phyloP scores from a whole-genome alignment of 2,888 invertebrate genomes.

The Rhodophaea formosa region DNA sequence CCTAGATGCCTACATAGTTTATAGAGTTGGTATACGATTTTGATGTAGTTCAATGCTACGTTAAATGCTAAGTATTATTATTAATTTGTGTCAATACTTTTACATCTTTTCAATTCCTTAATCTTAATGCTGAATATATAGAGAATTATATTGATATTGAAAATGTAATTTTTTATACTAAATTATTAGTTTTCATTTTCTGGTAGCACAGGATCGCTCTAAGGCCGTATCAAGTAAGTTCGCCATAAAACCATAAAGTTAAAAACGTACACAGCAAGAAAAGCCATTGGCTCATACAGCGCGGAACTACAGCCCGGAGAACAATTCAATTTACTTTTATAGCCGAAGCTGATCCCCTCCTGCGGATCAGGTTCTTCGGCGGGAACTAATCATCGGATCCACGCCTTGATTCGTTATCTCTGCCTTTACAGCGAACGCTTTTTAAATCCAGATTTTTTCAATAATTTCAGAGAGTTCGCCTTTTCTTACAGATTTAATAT shows the following conservation, averaged over 20 bases:
- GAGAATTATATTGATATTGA: slow-evolving; percentile 6
- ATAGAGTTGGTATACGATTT: no score
- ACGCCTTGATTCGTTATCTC: slow-evolving; percentile 62
- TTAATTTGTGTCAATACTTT: no score
- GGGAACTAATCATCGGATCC: slow-evolving; percentile 68
- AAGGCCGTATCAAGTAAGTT: slow-evolving; percentile 39
- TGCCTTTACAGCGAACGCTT: slow-evolving; percentile 46
- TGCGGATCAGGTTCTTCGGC: slow-evolving; percentile 58
- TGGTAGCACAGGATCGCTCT: slow-evolving; percentile 33
- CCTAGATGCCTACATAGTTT: no score
- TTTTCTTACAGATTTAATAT: neutral
- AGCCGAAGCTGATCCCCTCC: slow-evolving; percentile 64
- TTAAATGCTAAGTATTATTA: no score
- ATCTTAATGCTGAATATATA: neutral
- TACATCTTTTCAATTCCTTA: no score
- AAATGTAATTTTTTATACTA: slow-evolving; percentile 24
- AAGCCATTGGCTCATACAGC: slow-evolving; percentile 50
- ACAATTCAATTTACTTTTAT: slow-evolving; percentile 80
- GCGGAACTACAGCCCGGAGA: slow-evolving; percentile 62
- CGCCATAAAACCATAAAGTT: slow-evolving; percentile 53
- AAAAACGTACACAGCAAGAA: slow-evolving; percentile 51
- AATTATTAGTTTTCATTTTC: slow-evolving; percentile 25
- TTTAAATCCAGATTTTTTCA: slow-evolving; percentile 44
- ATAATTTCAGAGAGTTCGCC: slow-evolving; percentile 18
- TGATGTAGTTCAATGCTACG: no score